phyloP scores from a whole-genome alignment of 1,140 invertebrate species.

The Cepaea nemoralis region DNA sequence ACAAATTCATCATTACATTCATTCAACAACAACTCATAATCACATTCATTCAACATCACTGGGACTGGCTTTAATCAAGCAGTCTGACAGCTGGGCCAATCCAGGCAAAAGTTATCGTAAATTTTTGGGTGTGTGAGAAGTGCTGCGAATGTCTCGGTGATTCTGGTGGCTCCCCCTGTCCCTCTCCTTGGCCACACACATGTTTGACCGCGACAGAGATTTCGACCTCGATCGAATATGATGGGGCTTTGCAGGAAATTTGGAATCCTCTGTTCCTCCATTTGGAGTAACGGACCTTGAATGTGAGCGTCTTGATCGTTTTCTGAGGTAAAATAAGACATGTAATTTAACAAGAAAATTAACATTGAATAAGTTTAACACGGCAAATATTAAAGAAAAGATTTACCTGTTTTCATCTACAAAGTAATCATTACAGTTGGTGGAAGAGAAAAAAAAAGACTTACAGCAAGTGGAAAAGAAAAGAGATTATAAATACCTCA shows the following conservation, averaged over 20 bases:
- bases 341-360: neutral
- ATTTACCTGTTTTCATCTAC: too few species aligned
- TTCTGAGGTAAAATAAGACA: conserved; percentile 40
- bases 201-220: conserved; percentile 45
- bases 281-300: conserved; percentile 63
- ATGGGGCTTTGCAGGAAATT: conserved; percentile 20
- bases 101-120: conserved; percentile 50
- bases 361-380: neutral
- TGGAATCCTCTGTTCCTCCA: conserved; percentile 44
- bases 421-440: too few species aligned
- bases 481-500: too few species aligned
- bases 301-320: conserved; percentile 46
- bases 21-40: too few species aligned
- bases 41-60: neutral
- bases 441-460: too few species aligned
- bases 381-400: neutral
- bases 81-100: neutral
- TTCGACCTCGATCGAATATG: conserved; percentile 36
- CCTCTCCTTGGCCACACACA: conserved; percentile 35
- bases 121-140: conserved; percentile 67
- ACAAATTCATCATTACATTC: too few species aligned
- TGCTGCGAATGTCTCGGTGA: conserved; percentile 53
- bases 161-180: conserved; percentile 39
- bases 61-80: neutral
- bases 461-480: too few species aligned